These are phyloP conservation scores for Stictocephala bisonia DNA, from an alignment of 2,888 invertebrate species.

Conservation along the genomic window DNA sequence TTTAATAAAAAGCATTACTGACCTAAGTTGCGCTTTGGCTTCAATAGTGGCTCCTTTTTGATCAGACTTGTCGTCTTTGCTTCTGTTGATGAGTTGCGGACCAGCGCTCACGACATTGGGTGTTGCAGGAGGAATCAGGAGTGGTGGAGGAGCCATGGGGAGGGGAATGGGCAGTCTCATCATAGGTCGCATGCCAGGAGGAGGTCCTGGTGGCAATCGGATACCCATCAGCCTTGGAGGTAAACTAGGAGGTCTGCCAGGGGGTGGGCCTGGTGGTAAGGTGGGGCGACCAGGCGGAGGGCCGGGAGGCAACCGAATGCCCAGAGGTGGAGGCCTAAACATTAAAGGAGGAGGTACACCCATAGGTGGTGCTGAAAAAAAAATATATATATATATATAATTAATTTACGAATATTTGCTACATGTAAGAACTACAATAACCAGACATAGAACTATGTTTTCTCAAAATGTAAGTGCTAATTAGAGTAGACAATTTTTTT, in stretches of 20 bases:
- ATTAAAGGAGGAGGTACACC: slow-evolving; percentile 65
- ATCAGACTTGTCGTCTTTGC: slow-evolving; percentile 72
- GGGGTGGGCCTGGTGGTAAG: slow-evolving; percentile 68
- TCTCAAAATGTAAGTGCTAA: no score
- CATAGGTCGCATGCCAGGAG: slow-evolving; percentile 66
- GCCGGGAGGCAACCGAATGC: slow-evolving; percentile 74
- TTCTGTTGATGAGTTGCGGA: slow-evolving; percentile 81
- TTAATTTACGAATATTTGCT: neutral
- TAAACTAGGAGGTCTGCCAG: slow-evolving; percentile 66
- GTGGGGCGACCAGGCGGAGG: slow-evolving; percentile 73
- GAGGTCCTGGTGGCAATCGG: slow-evolving; percentile 75
- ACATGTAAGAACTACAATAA: neutral
- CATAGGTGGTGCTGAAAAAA: slow-evolving; percentile 64
- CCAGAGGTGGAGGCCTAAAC: slow-evolving; percentile 72
- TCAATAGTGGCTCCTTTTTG: slow-evolving; percentile 80
- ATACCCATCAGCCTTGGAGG: slow-evolving; percentile 69
- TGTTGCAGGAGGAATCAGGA: slow-evolving; percentile 57
- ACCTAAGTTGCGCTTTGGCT: slow-evolving; percentile 93
- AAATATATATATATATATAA: neutral
- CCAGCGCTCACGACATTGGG: slow-evolving; percentile 85
- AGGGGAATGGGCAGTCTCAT: slow-evolving; percentile 53
- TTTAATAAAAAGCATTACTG: no score
- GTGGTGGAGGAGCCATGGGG: slow-evolving; percentile 56
- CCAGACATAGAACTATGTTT: neutral
- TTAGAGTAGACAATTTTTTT: no score